Base-by-base conservation (phyloP, 2,113 vertebrate species). In the Beaufortia kweichowensis region DNA sequence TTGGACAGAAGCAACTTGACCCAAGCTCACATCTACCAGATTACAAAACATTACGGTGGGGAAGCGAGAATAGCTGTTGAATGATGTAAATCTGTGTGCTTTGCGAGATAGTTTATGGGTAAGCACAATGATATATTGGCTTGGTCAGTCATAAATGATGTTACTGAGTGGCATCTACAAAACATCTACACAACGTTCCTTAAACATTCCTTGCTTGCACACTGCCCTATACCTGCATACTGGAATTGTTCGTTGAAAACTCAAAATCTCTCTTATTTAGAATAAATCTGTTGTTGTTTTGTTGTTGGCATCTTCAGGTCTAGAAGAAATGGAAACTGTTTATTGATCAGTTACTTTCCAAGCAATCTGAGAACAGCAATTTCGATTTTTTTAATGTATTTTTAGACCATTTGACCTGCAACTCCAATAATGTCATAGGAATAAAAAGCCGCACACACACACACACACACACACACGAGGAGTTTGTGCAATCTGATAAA, bases 1-100 rank as follows among this genome's bases (percentile, higher is more conserved):
- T 24, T 59, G 59, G 70, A 74, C 63, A 48, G 12, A 24, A 39
- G 35, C 11, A 70, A 75, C 29, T 69, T 69, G 33, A 55, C 28
- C 48, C 23, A 61, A 75, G 33, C n/a, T 68, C n/a, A 65, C 61
- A 29, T 48, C 59, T 28, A 43, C n/a, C 19, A 66, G n/a, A 10
- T 60, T 12, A 19, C 6, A 50, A 24, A n/a, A 62, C 29, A 64
- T 70, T 24, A 28, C 15, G 66, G 43, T 73, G 46, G 77, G 39
- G 24, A 65, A 26, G 66, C 29, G 55, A 26, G 26, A 39, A 35
- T 21, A 43, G 28, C 3, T 55, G 66, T 14, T 39, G 19, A 69
- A 69, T 46, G 3, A 46, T 46, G 28, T 33, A 55, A 12, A 33
- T n/a, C 29, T 69, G 28, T 12, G 19, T 21, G 19, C 6, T 21